phyloP scores from a whole-genome alignment of 2,888 invertebrate species.

The Polietes domitor region DNA sequence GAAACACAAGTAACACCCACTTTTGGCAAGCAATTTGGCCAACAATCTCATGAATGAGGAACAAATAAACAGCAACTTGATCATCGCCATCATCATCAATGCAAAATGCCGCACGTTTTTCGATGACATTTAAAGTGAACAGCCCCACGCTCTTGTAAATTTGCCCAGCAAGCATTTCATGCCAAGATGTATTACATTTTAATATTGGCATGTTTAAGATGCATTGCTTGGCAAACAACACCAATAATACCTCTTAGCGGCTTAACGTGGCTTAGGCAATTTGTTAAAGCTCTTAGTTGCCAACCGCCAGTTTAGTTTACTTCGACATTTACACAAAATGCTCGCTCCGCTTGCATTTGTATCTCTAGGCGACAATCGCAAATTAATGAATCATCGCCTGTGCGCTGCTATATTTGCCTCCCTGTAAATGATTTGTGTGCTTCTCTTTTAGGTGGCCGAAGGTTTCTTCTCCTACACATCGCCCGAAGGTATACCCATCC shows the following conservation, averaged over 20 bases:
- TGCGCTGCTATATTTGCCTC: neutral
- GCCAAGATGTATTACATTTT: slow-evolving; percentile 59
- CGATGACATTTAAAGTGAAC: slow-evolving; percentile 59
- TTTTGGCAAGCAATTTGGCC: slow-evolving; percentile 14
- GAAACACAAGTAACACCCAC: slow-evolving; percentile 11
- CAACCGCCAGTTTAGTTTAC: neutral
- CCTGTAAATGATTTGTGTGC: neutral
- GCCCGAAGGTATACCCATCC: slow-evolving; percentile 84
- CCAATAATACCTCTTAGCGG: neutral
- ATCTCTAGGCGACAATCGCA: slow-evolving; percentile 23
- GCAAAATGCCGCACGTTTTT: slow-evolving; percentile 25
- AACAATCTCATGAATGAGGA: slow-evolving; percentile 39
- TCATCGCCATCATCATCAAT: slow-evolving; percentile 8
- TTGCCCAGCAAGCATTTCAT: slow-evolving; percentile 44
- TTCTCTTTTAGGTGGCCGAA: slow-evolving; percentile 82
- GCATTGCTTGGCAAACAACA: slow-evolving; percentile 40
- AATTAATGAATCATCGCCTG: slow-evolving; percentile 30
- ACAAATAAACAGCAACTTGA: neutral
- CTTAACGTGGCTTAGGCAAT: slow-evolving; percentile 1
- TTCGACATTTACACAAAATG: slow-evolving; percentile 19
- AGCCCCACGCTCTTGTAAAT: slow-evolving; percentile 38
- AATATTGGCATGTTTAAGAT: slow-evolving; percentile 54
- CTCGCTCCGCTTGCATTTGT: slow-evolving; percentile 3
- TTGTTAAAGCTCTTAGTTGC: neutral
- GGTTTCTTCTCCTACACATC: slow-evolving; percentile 85